Base-by-base conservation (phyloP, 2,113 vertebrate species). In the Potamarius usumacintae region DNA sequence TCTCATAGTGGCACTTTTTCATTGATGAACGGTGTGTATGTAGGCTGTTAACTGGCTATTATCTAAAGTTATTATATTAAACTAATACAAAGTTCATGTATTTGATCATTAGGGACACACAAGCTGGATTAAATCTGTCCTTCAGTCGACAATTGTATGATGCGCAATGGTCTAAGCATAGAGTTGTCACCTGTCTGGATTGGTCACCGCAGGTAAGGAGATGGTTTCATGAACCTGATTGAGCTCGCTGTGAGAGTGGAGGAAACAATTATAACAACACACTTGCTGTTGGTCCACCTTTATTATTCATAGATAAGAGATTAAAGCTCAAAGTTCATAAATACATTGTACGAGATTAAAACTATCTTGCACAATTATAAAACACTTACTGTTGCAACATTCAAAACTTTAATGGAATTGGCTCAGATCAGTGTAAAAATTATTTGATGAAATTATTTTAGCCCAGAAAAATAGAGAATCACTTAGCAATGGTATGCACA, bases 121-220 rank as follows among this genome's bases (percentile, higher is more conserved):
- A 97, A 91, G 96, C 96, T 81, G 97, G 97, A 92, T 94, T 95
- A 91, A 97, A 97, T 91, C 94, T 97, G 84, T 97, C 96, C 83
- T 96, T 97, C 91, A 96, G 95, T 87, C 96, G 96, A 52, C 95
- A 96, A 1, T 97, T 97, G 90, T 97, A 96, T 48, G 96, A 97
- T 90, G 97, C 97, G 67, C 97, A 97, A 89, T 97, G 97, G 97
- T 97, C 97, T 55, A 97, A 97, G 90, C 96, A 97, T 88, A 95
- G 97, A 52, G 97, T 97, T 0, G 97, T 97, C 90, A 97, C 97
- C 62, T 97, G 96, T 86, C 94, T 97, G 92, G 97, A 97, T 82
- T 97, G 97, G 96, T 97, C 97, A 87, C 95, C 96, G 83, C 97
- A 97, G 96, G 97, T 97, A 96, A 72, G 30, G 27, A 87, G 20